Percentiles rank a stretch among this genome's conserved stretches.
phyloP scores from a whole-genome alignment of 2,888 invertebrate genomes.

The Cantharis rustica region DNA sequence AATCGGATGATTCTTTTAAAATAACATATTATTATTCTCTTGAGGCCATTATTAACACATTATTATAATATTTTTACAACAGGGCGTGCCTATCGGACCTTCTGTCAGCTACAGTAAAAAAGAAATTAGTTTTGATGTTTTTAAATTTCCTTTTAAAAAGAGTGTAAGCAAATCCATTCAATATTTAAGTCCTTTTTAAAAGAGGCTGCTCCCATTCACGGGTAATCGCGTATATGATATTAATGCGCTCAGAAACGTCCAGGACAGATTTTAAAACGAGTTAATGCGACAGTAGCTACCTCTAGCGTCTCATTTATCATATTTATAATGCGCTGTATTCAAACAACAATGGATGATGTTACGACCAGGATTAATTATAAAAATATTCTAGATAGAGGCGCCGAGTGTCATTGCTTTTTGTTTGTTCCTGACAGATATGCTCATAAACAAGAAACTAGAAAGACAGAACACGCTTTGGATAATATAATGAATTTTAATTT shows the following conservation, averaged over 20 bases:
- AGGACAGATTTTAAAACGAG: slow-evolving; percentile 56
- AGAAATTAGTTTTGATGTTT: slow-evolving; percentile 49
- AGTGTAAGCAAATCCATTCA: slow-evolving; percentile 35
- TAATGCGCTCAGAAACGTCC: slow-evolving; percentile 56
- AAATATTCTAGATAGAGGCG: slow-evolving; percentile 35
- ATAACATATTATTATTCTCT: slow-evolving; percentile 53
- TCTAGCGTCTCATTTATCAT: slow-evolving; percentile 52
- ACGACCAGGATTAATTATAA: slow-evolving; percentile 46
- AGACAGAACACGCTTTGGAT: slow-evolving; percentile 2
- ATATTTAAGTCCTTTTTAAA: slow-evolving; percentile 46
- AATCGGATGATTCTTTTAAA: slow-evolving; percentile 32
- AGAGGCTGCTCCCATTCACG: slow-evolving; percentile 53
- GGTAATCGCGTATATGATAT: slow-evolving; percentile 58
- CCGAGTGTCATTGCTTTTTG: slow-evolving; percentile 25
- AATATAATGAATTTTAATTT: slow-evolving; percentile 1
- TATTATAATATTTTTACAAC: slow-evolving; percentile 57
- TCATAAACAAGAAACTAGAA: slow-evolving; percentile 17
- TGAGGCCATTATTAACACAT: slow-evolving; percentile 56
- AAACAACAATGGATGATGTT: slow-evolving; percentile 51
- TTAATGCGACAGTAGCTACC: slow-evolving; percentile 55
- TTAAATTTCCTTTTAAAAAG: slow-evolving; percentile 24
- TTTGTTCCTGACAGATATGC: slow-evolving; percentile 28
- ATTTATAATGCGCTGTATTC: slow-evolving; percentile 49
- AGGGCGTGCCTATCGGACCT: slow-evolving; percentile 54
- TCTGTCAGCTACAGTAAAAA: slow-evolving; percentile 52